These are phyloP conservation scores for Sciurus niger DNA, from an alignment of 2,113 vertebrate species.

Conservation along the genomic window DNA sequence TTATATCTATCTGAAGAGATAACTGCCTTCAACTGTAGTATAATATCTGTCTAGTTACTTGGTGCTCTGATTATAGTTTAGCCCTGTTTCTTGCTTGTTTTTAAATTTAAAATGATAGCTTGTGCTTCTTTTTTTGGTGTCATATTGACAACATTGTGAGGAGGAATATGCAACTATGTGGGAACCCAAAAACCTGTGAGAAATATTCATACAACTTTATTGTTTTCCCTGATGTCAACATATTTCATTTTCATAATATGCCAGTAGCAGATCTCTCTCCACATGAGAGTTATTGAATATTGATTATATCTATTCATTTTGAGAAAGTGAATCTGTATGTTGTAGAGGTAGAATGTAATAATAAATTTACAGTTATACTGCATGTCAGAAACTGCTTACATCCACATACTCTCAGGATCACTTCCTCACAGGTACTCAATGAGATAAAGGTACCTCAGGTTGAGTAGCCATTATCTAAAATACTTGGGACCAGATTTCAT, in stretches of 20 bases:
- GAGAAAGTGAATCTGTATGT: conserved; percentile 51
- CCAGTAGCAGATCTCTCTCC: conserved; percentile 31
- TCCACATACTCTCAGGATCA: neutral
- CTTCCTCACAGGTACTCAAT: conserved; percentile 13
- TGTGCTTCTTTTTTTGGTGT: neutral
- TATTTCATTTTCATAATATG: conserved; percentile 43
- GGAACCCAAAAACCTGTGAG: neutral
- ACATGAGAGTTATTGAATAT: conserved; percentile 35
- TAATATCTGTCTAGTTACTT: conserved; percentile 40
- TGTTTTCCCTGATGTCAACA: conserved; percentile 37
- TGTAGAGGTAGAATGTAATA: conserved; percentile 10
- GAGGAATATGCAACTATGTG: neutral
- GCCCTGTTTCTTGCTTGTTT: conserved; percentile 38
- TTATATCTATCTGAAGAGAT: neutral
- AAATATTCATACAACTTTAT: neutral
- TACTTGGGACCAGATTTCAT: neutral
- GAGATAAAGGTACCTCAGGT: neutral
- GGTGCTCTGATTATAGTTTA: conserved; percentile 38
- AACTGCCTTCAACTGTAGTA: neutral
- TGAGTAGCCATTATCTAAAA: neutral
- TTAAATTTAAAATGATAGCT: conserved; percentile 41
- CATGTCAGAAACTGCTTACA: conserved; percentile 9
- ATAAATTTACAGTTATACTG: neutral
- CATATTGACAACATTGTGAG: neutral
- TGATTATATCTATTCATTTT: conserved; percentile 56